Base-by-base conservation (phyloP, 2,797 vertebrate genomes). In the Emys orbicularis region DNA sequence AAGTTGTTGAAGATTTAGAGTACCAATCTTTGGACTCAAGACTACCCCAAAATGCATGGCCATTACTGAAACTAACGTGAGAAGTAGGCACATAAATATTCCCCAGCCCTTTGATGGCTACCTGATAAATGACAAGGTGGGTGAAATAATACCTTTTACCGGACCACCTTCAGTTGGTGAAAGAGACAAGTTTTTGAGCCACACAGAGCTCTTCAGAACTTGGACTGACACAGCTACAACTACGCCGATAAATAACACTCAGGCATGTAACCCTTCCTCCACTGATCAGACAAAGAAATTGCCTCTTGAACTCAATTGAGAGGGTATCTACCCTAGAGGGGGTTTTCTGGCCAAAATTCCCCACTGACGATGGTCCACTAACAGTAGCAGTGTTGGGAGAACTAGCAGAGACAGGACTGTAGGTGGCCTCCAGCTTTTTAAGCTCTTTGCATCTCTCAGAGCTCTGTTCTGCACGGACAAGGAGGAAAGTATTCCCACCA, bases 231-330 rank as follows among this genome's bases (percentile, higher is more conserved):
- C 18, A 19, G n/a, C 10, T 37, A 72, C 65, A 41, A 11, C 10
- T 41, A 37, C 53, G 37, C 53, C 19, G 41, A 53, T 8, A 12
- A 52, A 93, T 2, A 74, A 3, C 41, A 54, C 3, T 21, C 9
- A 56, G 65, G 65, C 0, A 0, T 34, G 53, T 49, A 80, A 81
- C 34, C 29, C 59, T 72, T 1, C 0, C 31, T 68, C 44, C 81
- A 47, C 9, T 61, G 15, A 56, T 61, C 74, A 49, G n/a, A 72
- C n/a, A 74, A 41, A 41, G 41, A 29, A 76, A 27, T 76, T 72
- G n/a, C n/a, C 19, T 72, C 68, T 61, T 37, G n/a, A 41, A 72
- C 21, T 5, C n/a, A 72, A 37, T 4, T 41, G 68, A 19, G 23
- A 11, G 9, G n/a, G 37, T 21, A 21, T 41, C 37, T 72, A 72